Conservation (phyloP, 2,888 invertebrate species). For the Lumbricus terrestris region DNA sequence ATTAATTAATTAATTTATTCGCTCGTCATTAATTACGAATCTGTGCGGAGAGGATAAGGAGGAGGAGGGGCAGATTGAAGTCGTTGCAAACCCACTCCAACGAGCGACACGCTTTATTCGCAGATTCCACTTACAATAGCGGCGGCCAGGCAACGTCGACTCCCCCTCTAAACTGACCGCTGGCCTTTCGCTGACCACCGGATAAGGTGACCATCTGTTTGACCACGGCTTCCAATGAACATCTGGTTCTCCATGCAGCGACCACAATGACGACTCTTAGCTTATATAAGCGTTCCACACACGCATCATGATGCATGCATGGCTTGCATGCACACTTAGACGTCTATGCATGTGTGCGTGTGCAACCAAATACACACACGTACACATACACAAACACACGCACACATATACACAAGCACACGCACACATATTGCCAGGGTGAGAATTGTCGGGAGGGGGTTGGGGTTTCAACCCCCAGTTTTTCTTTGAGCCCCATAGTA, state of each 20-base stretch:
- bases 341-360: neutral
- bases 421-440: too few relatives aligned
- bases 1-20: neutral
- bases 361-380: neutral
- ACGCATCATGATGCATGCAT: neutral
- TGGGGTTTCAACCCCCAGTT: too few relatives aligned
- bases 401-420: neutral
- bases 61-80: neutral
- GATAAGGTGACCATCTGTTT: slow-evolving; percentile 3
- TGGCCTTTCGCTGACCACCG: neutral
- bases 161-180: neutral
- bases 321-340: neutral
- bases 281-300: neutral
- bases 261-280: neutral
- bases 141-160: neutral
- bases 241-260: neutral
- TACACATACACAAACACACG: neutral
- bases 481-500: too few relatives aligned
- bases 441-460: too few relatives aligned
- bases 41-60: neutral
- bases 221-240: neutral
- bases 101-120: neutral
- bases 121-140: neutral
- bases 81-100: neutral
- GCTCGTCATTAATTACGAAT: neutral